Conservation (phyloP, 2,797 vertebrate species). For the Crax fasciolata region DNA sequence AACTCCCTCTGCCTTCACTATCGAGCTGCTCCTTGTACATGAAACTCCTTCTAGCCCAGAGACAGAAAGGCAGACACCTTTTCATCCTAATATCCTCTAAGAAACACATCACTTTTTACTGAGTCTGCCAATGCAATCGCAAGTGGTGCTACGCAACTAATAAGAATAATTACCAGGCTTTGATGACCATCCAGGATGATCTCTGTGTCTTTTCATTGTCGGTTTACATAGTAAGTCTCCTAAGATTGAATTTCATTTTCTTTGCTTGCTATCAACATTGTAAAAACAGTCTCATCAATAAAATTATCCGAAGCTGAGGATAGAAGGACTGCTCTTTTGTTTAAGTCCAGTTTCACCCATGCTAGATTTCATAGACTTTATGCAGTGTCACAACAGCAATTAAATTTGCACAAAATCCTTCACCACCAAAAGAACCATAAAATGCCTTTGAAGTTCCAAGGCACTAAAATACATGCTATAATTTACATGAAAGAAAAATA, state of each 20-base stretch:
- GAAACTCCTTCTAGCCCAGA: conserved; percentile 7
- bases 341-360: not conserved
- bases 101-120: not conserved
- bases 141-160: conserved; percentile 42
- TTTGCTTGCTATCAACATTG: not conserved
- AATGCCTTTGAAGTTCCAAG: not conserved
- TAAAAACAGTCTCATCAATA: not conserved
- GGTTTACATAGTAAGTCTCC: not conserved
- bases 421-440: not conserved
- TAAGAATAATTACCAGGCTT: conserved; percentile 58
- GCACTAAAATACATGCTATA: not conserved
- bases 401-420: not conserved
- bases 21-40: not conserved
- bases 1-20: conserved; percentile 26
- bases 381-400: not conserved
- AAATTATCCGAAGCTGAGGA: not conserved
- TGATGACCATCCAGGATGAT: conserved; percentile 15
- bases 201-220: conserved; percentile 39
- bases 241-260: not conserved
- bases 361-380: not conserved
- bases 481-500: not conserved
- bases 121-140: conserved; percentile 42
- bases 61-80: conserved; percentile 49
- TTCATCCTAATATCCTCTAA: conserved; percentile 57
- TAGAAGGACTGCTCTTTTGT: not conserved